A percentile compares a stretch with the other conserved stretches of the same genome.
phyloP scores from a whole-genome alignment of 2,888 invertebrate species.

The Dicranocentrus wangi region DNA sequence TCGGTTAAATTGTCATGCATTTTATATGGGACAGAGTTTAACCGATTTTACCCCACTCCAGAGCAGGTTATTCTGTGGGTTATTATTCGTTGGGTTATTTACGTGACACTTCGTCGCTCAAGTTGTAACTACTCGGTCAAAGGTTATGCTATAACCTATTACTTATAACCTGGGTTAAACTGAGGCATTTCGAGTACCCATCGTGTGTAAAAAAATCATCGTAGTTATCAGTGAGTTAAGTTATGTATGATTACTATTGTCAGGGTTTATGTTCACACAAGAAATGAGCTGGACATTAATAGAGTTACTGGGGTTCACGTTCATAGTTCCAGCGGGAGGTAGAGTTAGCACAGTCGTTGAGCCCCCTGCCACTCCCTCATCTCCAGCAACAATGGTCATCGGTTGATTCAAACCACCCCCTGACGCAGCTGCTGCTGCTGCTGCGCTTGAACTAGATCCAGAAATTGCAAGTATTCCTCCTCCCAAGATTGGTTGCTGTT shows the following conservation, averaged over 20 bases:
- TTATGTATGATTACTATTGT: conserved; percentile 47
- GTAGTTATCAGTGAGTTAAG: too few relatives aligned
- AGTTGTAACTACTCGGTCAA: too few relatives aligned
- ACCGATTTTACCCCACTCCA: too few relatives aligned
- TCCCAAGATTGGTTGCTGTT: conserved; percentile 46
- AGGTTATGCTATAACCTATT: too few relatives aligned
- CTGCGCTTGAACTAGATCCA: conserved; percentile 23
- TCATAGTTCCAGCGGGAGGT: conserved; percentile 24
- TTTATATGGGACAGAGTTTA: too few relatives aligned
- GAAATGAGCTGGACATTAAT: conserved; percentile 61
- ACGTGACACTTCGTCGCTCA: too few relatives aligned
- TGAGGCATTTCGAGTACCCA: too few relatives aligned
- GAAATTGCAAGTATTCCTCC: conserved; percentile 49
- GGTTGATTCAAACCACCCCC: conserved; percentile 51
- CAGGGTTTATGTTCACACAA: conserved; percentile 60
- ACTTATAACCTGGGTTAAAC: too few relatives aligned
- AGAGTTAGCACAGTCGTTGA: conserved; percentile 36
- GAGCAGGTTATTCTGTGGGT: too few relatives aligned
- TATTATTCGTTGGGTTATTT: too few relatives aligned
- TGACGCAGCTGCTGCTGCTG: conserved; percentile 32
- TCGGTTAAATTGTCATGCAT: too few relatives aligned
- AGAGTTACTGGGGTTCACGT: conserved; percentile 52
- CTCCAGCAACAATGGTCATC: conserved; percentile 43
- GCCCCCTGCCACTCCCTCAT: conserved; percentile 35
- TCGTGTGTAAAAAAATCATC: too few relatives aligned